Percentiles rank a stretch among this genome's conserved stretches.
phyloP scores from a whole-genome alignment of 2,888 invertebrate genomes.

The Alloscopus bannaensis region DNA sequence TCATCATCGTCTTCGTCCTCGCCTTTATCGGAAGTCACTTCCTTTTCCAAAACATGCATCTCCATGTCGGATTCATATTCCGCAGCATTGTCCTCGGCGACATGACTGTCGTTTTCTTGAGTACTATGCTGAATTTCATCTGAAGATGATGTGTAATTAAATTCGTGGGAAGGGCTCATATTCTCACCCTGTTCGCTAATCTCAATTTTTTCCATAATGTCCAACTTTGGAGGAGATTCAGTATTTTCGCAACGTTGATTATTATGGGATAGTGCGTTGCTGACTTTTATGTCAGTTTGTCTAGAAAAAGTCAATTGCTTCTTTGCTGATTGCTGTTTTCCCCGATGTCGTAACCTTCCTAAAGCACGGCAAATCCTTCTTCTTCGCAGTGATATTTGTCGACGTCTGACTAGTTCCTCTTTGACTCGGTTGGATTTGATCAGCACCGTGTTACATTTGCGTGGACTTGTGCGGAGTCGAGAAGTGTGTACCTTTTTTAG shows the following conservation, averaged over 20 bases:
- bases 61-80: conserved; percentile 14
- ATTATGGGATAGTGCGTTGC: conserved; percentile 1
- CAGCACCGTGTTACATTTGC: not conserved
- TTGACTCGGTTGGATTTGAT: not conserved
- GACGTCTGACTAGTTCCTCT: not conserved
- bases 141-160: no score
- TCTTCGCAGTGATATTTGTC: not conserved
- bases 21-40: conserved; percentile 21
- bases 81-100: not conserved
- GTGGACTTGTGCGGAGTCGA: not conserved
- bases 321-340: not conserved
- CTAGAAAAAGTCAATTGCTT: not conserved
- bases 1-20: conserved; percentile 28
- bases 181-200: no score
- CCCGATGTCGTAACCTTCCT: conserved; percentile 7
- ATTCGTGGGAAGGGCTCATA: no score
- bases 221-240: not conserved
- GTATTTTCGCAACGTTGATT: no score
- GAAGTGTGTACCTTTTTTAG: no score
- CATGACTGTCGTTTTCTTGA: not conserved
- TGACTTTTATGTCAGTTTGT: no score
- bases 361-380: conserved; percentile 9
- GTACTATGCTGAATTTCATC: no score
- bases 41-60: conserved; percentile 53
- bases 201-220: not conserved